Percentiles rank a stretch among this genome's conserved stretches.
phyloP scores from a whole-genome alignment of 1,140 invertebrate genomes.

The Bombus picipes region DNA sequence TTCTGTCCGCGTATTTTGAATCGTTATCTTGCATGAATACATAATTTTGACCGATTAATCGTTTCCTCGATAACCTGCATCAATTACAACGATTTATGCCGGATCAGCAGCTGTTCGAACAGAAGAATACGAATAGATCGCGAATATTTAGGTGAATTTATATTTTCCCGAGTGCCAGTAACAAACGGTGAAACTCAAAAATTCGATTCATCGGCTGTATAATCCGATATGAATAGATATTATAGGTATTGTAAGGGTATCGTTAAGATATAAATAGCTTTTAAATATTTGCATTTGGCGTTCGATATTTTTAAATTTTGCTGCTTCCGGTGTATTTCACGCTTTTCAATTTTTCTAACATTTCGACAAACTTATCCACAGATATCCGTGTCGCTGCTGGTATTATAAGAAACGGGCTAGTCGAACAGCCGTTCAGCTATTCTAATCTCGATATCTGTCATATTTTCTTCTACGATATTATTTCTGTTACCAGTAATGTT shows the following conservation, averaged over 20 bases:
- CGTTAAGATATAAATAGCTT: neutral
- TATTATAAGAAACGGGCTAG: rapidly evolving
- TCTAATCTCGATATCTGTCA: neutral
- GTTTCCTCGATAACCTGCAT: neutral
- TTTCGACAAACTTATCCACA: neutral
- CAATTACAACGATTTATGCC: neutral
- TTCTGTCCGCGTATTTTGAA: neutral
- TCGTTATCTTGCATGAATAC: neutral
- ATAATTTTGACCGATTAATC: neutral
- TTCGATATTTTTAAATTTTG: rapidly evolving
- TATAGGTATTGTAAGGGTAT: neutral
- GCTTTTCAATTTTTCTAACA: too few relatives aligned
- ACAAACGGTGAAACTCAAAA: neutral
- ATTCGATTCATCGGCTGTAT: too few relatives aligned
- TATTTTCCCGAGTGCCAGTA: neutral
- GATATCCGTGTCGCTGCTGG: neutral
- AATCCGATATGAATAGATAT: too few relatives aligned
- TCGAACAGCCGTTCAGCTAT: neutral
- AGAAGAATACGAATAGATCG: neutral
- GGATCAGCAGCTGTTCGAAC: neutral
- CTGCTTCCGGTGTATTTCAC: too few relatives aligned
- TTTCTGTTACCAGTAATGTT: rapidly evolving
- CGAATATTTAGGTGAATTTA: neutral
- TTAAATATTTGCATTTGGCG: neutral
- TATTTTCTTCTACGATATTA: neutral